Conservation (phyloP, 37 sponge, comb jelly and placozoan genomes). For the Amphimedon queenslandica region DNA sequence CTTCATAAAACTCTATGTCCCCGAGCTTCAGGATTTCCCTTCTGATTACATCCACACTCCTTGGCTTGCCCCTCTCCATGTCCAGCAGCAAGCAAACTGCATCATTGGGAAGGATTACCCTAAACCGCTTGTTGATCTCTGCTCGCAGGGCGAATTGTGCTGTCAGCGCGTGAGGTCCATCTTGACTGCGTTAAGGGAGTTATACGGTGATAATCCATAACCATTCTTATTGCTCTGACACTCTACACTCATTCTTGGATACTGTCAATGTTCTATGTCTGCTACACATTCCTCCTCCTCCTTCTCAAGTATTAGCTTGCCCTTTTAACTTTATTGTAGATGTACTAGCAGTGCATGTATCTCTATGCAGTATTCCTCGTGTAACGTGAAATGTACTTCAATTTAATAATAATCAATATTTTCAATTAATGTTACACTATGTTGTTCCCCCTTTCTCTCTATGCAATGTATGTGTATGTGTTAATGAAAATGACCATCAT, state of each 20-base stretch:
- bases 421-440: too few relatives aligned
- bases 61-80: conserved; percentile 75
- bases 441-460: too few relatives aligned
- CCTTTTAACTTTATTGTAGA: too few relatives aligned
- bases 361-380: too few relatives aligned
- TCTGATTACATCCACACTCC: conserved; percentile 78
- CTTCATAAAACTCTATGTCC: conserved; percentile 73
- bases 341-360: too few relatives aligned
- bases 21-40: conserved; percentile 72
- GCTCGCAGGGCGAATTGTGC: conserved; percentile 56
- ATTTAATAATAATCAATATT: too few relatives aligned
- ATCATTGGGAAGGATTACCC: conserved; percentile 87
- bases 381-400: too few relatives aligned
- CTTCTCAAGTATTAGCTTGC: too few relatives aligned
- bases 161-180: conserved; percentile 56
- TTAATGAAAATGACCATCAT: too few relatives aligned
- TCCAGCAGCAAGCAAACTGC: conserved; percentile 74
- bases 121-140: conserved; percentile 56
- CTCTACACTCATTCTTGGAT: background rate
- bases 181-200: conserved; percentile 32
- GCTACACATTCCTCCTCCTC: too few relatives aligned
- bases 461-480: too few relatives aligned
- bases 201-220: conserved; percentile 18
- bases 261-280: too few relatives aligned
- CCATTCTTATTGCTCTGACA: background rate